Base-by-base conservation (phyloP, 2,797 vertebrate species). In the Eulemur coronatus region DNA sequence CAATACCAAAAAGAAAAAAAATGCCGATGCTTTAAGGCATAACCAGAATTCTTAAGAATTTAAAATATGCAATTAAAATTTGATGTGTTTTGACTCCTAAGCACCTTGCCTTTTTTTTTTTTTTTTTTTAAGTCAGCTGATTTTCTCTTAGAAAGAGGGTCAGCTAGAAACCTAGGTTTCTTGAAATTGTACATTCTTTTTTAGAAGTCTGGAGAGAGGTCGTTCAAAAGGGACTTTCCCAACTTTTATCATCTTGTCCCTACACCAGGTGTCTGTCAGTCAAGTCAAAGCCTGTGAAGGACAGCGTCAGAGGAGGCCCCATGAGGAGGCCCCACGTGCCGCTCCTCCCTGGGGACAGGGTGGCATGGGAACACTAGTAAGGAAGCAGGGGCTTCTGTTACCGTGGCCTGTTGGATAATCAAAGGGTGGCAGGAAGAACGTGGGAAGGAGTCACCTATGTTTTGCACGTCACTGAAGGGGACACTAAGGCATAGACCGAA, bases 21-120 rank as follows among this genome's bases (percentile, higher is more conserved):
- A 91, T 59, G 43, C 80, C 86, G 69, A 97, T 95, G 91, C 96
- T 97, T 97, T 96, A 98, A 97, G 93, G 98, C 97, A 97, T 94
- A 97, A 86, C 94, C 85, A 61, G 97, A 97, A 20, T 97, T 98
- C 96, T 98, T 97, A 97, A 97, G 96, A 98, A 98, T 97, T 96
- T 98, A 97, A 98, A 98, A 98, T 98, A 98, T 98, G 98, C 98
- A 98, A 98, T 98, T 98, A 96, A 96, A 98, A 97, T 97, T 95
- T 79, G 96, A 95, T 98, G 97, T 97, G 96, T 98, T 98, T 98
- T 98, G 97, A 96, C 93, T 98, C 92, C 97, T 97, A 98, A 97
- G 98, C 98, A 98, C 97, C 97, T 98, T 98, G 97, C 95, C 94
- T 96, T 97, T 67, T 78, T 46, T 57, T 81, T 70, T 46, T 57